Evolutionary conservation across 2,888 invertebrate genomes (phyloP).

Genomic region (Hipparchia sbordonii): DNA sequence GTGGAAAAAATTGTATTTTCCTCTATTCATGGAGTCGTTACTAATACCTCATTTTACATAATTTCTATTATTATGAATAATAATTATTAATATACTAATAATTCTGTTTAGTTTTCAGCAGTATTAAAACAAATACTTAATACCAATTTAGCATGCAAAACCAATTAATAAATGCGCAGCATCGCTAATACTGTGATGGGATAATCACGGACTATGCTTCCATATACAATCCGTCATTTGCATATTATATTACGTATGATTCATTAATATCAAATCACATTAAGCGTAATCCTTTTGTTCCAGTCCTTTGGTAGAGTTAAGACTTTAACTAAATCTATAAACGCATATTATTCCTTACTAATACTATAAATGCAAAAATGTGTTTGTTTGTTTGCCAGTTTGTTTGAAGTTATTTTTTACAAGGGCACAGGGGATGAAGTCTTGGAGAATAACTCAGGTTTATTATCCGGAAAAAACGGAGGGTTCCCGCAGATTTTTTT

Average conservation of each 20-base stretch:
- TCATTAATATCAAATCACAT: too few species aligned
- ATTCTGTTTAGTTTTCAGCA: neutral
- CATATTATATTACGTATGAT: neutral
- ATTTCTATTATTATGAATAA: slow-evolving; percentile 23
- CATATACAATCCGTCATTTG: neutral
- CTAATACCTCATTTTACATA: slow-evolving; percentile 35
- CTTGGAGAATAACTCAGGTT: too few species aligned
- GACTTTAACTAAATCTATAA: too few species aligned
- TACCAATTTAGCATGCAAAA: neutral
- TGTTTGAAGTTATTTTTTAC: too few species aligned
- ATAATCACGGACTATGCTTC: neutral
- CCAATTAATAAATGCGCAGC: neutral
- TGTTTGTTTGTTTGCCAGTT: too few species aligned
- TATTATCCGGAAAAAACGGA: too few species aligned
- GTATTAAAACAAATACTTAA: neutral
- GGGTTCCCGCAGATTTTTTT: too few species aligned
- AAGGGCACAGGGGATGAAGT: too few species aligned
- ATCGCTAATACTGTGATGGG: neutral
- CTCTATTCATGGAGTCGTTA: slow-evolving; percentile 26
- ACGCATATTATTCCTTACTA: too few species aligned
- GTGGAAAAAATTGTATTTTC: slow-evolving; percentile 38
- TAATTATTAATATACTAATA: slow-evolving; percentile 18
- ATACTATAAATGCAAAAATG: too few species aligned
- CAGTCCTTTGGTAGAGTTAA: too few species aligned
- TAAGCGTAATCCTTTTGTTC: too few species aligned